Base-by-base conservation (phyloP, 2,888 invertebrate species). In the Apoda limacodes region DNA sequence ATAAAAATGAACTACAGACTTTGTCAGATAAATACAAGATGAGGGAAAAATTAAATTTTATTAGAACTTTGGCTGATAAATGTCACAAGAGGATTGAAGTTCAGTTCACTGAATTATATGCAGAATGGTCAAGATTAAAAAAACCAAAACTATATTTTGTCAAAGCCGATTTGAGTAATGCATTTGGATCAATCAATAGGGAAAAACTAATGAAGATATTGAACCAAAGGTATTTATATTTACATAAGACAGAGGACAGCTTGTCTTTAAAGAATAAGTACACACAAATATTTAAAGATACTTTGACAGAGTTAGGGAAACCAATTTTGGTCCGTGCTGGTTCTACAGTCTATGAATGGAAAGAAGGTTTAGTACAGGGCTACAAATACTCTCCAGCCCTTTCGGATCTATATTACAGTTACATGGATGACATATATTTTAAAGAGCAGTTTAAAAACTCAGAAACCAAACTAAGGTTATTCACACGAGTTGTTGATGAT, bases 311-410 rank as follows among this genome's bases (percentile, higher is more conserved):
- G 34, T 48, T 81, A 6, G 50, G 52, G 9, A 69, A 57, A 34
- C 75, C 78, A 5, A 48, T 81, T 9, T 42, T 78, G 9, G 60
- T 82, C n/a, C 50, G 76, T 17, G 61, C 64, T 21, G 82, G 82
- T 4, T 76, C 76, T 3, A 69, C 78, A 6, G 51, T 75, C n/a
- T 82, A 63, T 46, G 60, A 69, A 46, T 82, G 82, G 81, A 70
- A 53, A 27, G 53, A 64, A 43, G 82, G 81, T 19, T 51, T 82
- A 13, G 71, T 81, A 1, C 82, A 82, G 45, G 82, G 81, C 2
- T 78, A 80, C 35, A 72, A 69, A 45, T 80, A 69, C 46, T 82
- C 82, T 1, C 81, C 82, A n/a, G 76, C 74, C 1, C 51, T 81
- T 2, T 80, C 78, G 1, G 82, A 81, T 45, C 46, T 81, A 4